Evolutionary conservation across 2,888 invertebrate genomes (phyloP).

Genomic region (Acrocyrtus sp.): DNA sequence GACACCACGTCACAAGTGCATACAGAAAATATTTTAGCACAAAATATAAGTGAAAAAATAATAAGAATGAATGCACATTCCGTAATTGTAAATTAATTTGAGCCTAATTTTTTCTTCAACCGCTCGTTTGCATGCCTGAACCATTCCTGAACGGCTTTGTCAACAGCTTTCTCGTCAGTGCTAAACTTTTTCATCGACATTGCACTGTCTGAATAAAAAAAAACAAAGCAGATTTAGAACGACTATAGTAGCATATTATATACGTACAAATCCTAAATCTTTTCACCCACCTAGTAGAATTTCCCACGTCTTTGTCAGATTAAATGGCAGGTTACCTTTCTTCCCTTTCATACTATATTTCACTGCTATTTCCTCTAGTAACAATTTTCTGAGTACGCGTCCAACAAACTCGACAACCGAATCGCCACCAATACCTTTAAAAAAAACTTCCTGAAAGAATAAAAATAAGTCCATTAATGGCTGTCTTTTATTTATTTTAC

Average conservation of each 20-base stretch:
- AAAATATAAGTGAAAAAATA: neutral
- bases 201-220: neutral
- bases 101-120: neutral
- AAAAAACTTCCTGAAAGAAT: too few species aligned
- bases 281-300: neutral
- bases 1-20: too few species aligned
- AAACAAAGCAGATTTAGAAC: neutral
- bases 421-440: too few species aligned
- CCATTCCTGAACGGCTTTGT: conserved; percentile 4
- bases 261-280: neutral
- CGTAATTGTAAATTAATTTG: neutral
- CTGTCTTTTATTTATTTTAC: too few species aligned
- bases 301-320: neutral
- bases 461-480: too few species aligned
- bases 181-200: neutral
- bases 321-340: neutral
- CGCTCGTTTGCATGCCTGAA: neutral
- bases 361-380: neutral
- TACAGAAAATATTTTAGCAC: too few species aligned
- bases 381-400: neutral
- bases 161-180: neutral
- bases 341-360: neutral
- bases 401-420: neutral
- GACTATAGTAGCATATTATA: neutral
- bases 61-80: neutral